Evolutionary conservation across 2,797 vertebrate species (phyloP).

Genomic region (Apogon hyalosoma): DNA sequence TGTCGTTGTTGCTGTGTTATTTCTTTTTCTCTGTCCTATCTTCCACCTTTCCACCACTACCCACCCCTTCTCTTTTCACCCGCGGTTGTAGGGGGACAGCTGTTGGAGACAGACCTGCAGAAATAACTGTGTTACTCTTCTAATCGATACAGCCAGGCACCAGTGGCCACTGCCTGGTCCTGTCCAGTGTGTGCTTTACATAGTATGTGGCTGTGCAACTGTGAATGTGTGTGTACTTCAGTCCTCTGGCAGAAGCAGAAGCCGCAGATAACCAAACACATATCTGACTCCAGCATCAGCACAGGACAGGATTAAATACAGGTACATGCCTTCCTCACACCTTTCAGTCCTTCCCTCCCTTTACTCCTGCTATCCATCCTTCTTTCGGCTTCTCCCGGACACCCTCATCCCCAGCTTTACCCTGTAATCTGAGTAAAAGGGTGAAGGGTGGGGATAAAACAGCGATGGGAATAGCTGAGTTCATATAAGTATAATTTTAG

Average conservation of each 20-base stretch:
- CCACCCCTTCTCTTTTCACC: conserved; percentile 31
- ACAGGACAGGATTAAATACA: conserved; percentile 64
- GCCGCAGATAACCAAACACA: conserved; percentile 67
- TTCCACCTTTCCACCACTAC: background rate
- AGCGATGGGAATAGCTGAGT: conserved; percentile 23
- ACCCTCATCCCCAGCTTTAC: conserved; percentile 27
- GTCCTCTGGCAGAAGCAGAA: conserved; percentile 57
- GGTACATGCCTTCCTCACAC: conserved; percentile 38
- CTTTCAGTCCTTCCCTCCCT: conserved; percentile 35
- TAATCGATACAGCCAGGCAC: conserved; percentile 82
- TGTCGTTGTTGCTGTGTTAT: conserved; percentile 20
- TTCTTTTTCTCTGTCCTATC: conserved; percentile 5
- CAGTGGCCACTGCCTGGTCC: conserved; percentile 67
- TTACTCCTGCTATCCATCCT: conserved; percentile 15
- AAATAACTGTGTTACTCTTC: conserved; percentile 80
- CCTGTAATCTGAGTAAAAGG: conserved; percentile 37
- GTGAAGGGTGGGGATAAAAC: background rate
- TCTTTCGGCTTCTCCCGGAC: background rate
- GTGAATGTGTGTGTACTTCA: conserved; percentile 40
- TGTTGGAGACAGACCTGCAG: conserved; percentile 76
- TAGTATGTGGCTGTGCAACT: conserved; percentile 11
- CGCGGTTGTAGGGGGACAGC: conserved; percentile 62
- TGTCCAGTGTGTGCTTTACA: conserved; percentile 41
- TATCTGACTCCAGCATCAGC: conserved; percentile 66
- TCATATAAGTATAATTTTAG: conserved; percentile 49